These are phyloP conservation scores for Dicranocentrus wangi DNA, from an alignment of 2,888 invertebrate genomes.

Conservation along the genomic window DNA sequence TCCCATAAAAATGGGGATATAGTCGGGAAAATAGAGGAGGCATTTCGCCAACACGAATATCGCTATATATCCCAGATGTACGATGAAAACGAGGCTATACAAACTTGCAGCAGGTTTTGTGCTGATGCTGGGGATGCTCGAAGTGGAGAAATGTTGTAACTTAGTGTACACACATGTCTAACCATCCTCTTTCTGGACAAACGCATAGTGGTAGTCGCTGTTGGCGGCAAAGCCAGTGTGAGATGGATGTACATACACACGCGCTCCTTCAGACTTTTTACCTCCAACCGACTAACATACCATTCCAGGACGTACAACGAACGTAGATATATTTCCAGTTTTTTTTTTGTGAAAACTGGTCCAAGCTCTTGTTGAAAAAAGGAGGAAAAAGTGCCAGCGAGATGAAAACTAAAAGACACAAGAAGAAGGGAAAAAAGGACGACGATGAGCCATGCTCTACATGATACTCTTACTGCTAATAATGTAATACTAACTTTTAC, in stretches of 20 bases:
- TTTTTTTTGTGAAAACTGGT: neutral
- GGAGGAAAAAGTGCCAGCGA: neutral
- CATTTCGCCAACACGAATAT: neutral
- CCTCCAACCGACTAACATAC: neutral
- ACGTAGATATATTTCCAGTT: too few species aligned
- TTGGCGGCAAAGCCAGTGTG: slow-evolving; percentile 31
- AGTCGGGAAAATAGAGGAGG: neutral
- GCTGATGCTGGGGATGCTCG: slow-evolving; percentile 30
- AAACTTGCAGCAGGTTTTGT: too few species aligned
- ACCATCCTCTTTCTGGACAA: neutral
- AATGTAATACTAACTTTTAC: slow-evolving; percentile 27
- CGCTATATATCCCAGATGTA: too few species aligned
- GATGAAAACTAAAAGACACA: slow-evolving; percentile 17
- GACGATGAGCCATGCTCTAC: slow-evolving; percentile 24
- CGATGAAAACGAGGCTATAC: too few species aligned
- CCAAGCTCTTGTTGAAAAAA: neutral
- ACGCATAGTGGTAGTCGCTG: neutral
- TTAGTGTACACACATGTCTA: slow-evolving; percentile 9
- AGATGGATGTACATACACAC: neutral
- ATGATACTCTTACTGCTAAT: slow-evolving; percentile 26
- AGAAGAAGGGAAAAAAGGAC: neutral
- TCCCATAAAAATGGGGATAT: neutral
- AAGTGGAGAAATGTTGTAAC: slow-evolving; percentile 23
- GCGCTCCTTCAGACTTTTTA: neutral
- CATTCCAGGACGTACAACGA: neutral